Evolutionary conservation across 2,888 invertebrate genomes (phyloP).

Genomic region (Amaurobius ferox): DNA sequence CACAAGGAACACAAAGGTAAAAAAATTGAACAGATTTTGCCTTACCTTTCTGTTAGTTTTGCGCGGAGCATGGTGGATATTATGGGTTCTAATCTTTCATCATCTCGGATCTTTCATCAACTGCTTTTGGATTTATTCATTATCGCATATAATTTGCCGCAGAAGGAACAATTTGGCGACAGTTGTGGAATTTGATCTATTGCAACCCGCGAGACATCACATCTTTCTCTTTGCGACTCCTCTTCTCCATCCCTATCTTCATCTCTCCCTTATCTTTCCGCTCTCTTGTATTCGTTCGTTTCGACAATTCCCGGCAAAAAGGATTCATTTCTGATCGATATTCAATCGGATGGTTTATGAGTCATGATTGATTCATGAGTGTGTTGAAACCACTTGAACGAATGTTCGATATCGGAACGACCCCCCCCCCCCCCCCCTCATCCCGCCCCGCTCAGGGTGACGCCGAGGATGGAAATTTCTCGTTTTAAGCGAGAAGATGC

Average conservation of each 20-base stretch:
- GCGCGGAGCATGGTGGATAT: no score
- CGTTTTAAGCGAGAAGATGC: not conserved
- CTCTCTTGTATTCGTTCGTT: not conserved
- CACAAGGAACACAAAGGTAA: no score
- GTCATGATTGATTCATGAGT: constrained; percentile 59
- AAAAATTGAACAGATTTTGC: no score
- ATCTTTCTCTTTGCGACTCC: not conserved
- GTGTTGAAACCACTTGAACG: constrained; percentile 1
- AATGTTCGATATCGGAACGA: constrained; percentile 10
- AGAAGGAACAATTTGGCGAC: not conserved
- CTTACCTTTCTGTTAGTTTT: no score
- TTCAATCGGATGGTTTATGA: constrained; percentile 61
- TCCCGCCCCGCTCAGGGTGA: not conserved
- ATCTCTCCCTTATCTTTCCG: not conserved
- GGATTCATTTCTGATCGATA: constrained; percentile 45
- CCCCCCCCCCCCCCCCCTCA: not conserved
- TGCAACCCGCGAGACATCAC: not conserved
- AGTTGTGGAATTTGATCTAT: constrained; percentile 14
- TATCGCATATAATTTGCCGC: no score
- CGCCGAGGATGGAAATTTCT: not conserved
- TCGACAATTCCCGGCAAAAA: constrained; percentile 3
- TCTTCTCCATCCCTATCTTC: not conserved
- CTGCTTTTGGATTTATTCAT: no score
- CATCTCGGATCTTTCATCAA: no score
- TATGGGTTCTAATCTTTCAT: no score